phyloP scores from a whole-genome alignment of 2,113 vertebrate genomes.

The Platycercus adscitus region DNA sequence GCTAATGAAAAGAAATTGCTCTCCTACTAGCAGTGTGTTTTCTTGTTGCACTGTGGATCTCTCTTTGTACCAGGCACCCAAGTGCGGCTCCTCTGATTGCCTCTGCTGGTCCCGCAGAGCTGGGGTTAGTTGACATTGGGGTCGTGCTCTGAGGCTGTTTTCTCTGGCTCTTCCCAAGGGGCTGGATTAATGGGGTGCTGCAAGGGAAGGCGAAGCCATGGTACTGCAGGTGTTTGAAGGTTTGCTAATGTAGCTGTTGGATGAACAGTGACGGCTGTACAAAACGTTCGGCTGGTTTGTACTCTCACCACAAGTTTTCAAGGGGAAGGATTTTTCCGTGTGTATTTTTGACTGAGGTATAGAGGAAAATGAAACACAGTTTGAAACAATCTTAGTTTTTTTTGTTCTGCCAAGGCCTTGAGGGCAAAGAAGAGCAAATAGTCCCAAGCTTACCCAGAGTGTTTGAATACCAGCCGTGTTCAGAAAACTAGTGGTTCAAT shows the following conservation, averaged over 20 bases:
- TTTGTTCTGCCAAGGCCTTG: background rate
- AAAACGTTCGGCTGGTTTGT: background rate
- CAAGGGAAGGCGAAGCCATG: background rate
- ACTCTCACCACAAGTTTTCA: accelerated
- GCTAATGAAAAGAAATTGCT: constrained; percentile 13
- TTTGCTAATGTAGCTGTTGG: background rate
- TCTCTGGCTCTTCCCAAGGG: background rate
- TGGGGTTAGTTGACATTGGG: background rate
- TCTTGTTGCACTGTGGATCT: background rate
- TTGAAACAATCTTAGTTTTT: background rate
- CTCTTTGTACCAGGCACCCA: constrained; percentile 26
- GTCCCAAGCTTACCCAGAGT: accelerated
- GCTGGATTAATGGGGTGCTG: background rate
- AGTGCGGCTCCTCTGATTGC: background rate
- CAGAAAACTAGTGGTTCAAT: background rate
- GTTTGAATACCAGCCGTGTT: background rate
- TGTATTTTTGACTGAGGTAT: background rate
- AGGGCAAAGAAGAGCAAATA: constrained; percentile 4
- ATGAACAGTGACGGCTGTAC: background rate
- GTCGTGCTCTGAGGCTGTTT: background rate
- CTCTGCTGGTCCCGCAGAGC: background rate
- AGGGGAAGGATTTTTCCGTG: background rate
- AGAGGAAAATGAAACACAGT: background rate
- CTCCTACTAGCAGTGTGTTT: background rate
- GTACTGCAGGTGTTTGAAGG: background rate